A percentile compares a stretch with the other conserved stretches of the same genome.
Conservation (phyloP, 2,888 invertebrate genomes). For the Andrena fulva region DNA sequence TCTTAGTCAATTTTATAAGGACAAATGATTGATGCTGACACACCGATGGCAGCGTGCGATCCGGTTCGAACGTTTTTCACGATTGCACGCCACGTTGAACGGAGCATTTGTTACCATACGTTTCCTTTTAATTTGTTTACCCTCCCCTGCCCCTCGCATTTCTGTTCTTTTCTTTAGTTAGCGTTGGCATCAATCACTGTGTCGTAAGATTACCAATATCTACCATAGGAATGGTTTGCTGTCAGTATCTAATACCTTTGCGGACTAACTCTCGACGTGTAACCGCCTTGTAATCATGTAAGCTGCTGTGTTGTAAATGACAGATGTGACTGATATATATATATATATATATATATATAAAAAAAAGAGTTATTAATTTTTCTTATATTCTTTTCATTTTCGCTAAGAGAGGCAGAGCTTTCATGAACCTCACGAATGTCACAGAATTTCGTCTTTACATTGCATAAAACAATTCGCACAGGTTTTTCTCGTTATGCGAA, state of each 20-base stretch:
- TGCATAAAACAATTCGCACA: conserved; percentile 66
- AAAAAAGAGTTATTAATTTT: conserved; percentile 50
- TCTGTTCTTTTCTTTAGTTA: conserved; percentile 46
- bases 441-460: conserved; percentile 50
- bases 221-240: conserved; percentile 72
- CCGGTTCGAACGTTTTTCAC: conserved; percentile 24
- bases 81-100: conserved; percentile 41
- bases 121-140: conserved; percentile 44
- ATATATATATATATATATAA: conserved; percentile 15
- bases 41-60: conserved; percentile 42
- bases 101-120: conserved; percentile 43
- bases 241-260: conserved; percentile 69
- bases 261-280: conserved; percentile 70
- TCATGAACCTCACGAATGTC: conserved; percentile 35
- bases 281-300: conserved; percentile 71
- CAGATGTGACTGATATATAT: conserved; percentile 60
- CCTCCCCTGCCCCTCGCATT: conserved; percentile 4
- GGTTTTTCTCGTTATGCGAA: conserved; percentile 54
- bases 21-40: conserved; percentile 78
- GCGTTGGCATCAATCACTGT: conserved; percentile 72
- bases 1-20: conserved; percentile 81
- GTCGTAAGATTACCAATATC: conserved; percentile 71
- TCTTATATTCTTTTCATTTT: conserved; percentile 55
- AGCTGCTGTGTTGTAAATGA: conserved; percentile 68
- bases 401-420: conserved; percentile 55